Base-by-base conservation (phyloP, 2,888 invertebrate genomes). In the Sipha maydis region DNA sequence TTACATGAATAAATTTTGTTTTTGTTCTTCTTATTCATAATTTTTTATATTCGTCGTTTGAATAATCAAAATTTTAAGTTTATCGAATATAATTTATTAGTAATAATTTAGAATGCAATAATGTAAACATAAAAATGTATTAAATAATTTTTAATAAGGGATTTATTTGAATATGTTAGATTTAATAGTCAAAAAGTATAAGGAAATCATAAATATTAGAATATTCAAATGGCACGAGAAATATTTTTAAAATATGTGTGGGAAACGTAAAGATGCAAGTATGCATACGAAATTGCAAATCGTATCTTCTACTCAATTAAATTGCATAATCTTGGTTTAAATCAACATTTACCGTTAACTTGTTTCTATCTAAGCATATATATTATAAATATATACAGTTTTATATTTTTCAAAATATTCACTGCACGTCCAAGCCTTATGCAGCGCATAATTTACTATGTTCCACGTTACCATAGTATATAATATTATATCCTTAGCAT, bases 251-350 rank as follows among this genome's bases (percentile, higher is more conserved):
- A 71, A 31, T 28, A 14, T 71, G 28, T 31, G 71, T 71, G 71
- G 28, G 28, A 28, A 25, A 71, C 28, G 9, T 25, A n/a, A 25
- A 71, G 14, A 28, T 31, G 71, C 28, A 71, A 14, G 28, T 71
- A 71, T 28, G 71, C 71, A 28, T 28, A 67, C 38, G 1, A 38
- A 80, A 69, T 38, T 28, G 67, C 80, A 41, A 83, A 71, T 83
- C 28, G 48, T 67, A 61, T 48, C 77, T 77, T 85, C 85, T 3
- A 67, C 67, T 85, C 67, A 31, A 85, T 85, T 67, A 67, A 77
- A 85, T 85, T 85, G 77, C 85, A 69, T 85, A 77, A 77, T 85
- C 67, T 67, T 31, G 48, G 31, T 85, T 77, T 9, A 77, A 77
- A 85, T 77, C 67, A 3, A 67, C 67, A 67, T 85, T 77, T 85